phyloP scores from a whole-genome alignment of 2,113 vertebrate genomes.

The Thamnaconus septentrionalis region DNA sequence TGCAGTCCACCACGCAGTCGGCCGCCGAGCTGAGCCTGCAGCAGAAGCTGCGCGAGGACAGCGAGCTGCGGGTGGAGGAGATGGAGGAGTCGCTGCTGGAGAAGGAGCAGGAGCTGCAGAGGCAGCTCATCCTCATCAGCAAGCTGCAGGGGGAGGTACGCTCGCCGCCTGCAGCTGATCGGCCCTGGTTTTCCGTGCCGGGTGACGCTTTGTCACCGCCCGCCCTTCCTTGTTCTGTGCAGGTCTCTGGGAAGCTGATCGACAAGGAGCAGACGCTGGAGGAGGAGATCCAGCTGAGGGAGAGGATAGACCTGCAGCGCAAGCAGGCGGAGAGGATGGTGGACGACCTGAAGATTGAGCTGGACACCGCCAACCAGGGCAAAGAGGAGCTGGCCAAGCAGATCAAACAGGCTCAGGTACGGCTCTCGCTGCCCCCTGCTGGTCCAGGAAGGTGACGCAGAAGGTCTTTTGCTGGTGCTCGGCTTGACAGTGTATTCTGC shows the following conservation, averaged over 20 bases:
- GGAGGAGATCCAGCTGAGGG: conserved; percentile 80
- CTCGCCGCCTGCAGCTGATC: not conserved
- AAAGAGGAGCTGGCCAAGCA: conserved; percentile 76
- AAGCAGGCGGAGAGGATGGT: conserved; percentile 76
- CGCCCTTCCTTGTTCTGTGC: not conserved
- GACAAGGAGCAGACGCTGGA: conserved; percentile 74
- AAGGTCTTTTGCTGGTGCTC: no score
- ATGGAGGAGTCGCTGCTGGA: conserved; percentile 75
- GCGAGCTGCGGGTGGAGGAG: conserved; percentile 67
- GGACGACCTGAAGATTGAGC: conserved; percentile 77
- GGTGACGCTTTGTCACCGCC: not conserved
- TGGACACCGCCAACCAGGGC: conserved; percentile 67
- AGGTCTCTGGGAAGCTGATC: conserved; percentile 75
- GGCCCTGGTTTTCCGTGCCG: not conserved
- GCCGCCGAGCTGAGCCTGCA: conserved; percentile 63
- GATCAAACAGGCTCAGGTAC: conserved; percentile 72
- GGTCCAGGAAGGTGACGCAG: no score
- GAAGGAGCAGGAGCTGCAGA: conserved; percentile 73
- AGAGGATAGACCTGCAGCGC: conserved; percentile 74
- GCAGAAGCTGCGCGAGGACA: conserved; percentile 72
- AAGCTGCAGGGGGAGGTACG: conserved; percentile 76
- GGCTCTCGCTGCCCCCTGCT: not conserved
- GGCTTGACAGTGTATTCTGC: no score
- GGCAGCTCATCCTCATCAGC: conserved; percentile 47
- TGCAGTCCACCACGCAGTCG: conserved; percentile 52